A percentile compares a stretch with the other conserved stretches of the same genome.
These are phyloP conservation scores for Lasioglossum malachurum DNA, from an alignment of 2,888 invertebrate species.

Conservation along the genomic window DNA sequence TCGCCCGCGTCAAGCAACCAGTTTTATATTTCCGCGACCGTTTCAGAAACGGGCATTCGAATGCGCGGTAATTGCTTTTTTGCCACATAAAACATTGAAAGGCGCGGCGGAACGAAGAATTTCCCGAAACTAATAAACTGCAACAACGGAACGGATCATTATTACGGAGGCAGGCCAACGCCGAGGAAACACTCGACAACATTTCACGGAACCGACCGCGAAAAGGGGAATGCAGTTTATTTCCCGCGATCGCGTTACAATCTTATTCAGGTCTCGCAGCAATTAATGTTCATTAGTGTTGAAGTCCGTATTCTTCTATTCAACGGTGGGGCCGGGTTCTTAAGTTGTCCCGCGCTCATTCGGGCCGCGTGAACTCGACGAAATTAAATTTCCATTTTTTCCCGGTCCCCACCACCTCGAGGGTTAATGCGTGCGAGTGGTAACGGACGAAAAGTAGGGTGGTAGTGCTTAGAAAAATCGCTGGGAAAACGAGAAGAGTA, in stretches of 20 bases:
- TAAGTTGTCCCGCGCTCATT: conserved; percentile 42
- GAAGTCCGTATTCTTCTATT: conserved; percentile 57
- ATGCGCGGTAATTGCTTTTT: conserved; percentile 15
- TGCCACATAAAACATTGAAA: conserved; percentile 8
- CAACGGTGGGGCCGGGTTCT: conserved; percentile 34
- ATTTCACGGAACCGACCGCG: conserved; percentile 27
- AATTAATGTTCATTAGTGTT: conserved; percentile 62
- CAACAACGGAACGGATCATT: conserved; percentile 39
- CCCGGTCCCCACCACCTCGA: neutral
- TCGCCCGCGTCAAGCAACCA: neutral
- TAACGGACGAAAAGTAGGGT: neutral
- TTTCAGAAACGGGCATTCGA: neutral
- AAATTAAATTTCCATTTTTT: conserved; percentile 56
- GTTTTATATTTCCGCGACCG: conserved; percentile 1
- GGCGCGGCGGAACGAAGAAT: conserved; percentile 12
- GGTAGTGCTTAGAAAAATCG: conserved; percentile 35
- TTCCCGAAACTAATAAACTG: conserved; percentile 12
- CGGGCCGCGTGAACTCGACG: conserved; percentile 32
- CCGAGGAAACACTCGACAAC: conserved; percentile 43
- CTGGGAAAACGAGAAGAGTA: neutral
- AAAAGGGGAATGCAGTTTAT: conserved; percentile 49
- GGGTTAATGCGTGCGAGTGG: neutral
- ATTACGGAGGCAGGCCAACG: conserved; percentile 16
- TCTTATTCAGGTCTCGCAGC: conserved; percentile 59
- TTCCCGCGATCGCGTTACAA: conserved; percentile 55